Conservation (phyloP, 1,140 invertebrate genomes). For the Rhynchophorus ferrugineus region DNA sequence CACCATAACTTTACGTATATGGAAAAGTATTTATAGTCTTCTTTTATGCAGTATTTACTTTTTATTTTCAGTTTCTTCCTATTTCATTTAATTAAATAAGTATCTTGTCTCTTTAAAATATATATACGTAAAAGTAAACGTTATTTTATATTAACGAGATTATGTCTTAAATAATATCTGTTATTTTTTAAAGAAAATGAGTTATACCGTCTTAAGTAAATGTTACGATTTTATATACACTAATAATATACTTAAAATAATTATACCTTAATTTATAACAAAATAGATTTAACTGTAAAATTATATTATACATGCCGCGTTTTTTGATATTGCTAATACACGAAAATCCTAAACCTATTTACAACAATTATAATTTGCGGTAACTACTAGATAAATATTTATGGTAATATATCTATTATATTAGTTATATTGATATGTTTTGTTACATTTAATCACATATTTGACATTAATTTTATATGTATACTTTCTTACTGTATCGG, state of each 20-base stretch:
- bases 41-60: too few relatives aligned
- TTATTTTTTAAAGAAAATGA: too few relatives aligned
- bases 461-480: constrained; percentile 4
- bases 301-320: neutral
- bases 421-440: neutral
- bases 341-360: constrained; percentile 13
- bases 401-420: neutral
- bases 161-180: too few relatives aligned
- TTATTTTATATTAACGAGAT: too few relatives aligned
- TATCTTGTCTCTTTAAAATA: too few relatives aligned
- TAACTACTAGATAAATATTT: neutral
- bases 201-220: neutral
- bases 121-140: too few relatives aligned
- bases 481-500: neutral
- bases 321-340: constrained; percentile 22
- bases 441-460: neutral
- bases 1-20: too few relatives aligned
- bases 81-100: too few relatives aligned
- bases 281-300: too few relatives aligned
- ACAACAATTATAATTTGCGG: neutral
- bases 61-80: too few relatives aligned
- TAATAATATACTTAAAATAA: neutral
- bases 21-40: too few relatives aligned
- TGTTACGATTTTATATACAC: neutral
- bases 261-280: too few relatives aligned